Conservation (phyloP, 2,113 vertebrate species). For the Scortum barcoo region DNA sequence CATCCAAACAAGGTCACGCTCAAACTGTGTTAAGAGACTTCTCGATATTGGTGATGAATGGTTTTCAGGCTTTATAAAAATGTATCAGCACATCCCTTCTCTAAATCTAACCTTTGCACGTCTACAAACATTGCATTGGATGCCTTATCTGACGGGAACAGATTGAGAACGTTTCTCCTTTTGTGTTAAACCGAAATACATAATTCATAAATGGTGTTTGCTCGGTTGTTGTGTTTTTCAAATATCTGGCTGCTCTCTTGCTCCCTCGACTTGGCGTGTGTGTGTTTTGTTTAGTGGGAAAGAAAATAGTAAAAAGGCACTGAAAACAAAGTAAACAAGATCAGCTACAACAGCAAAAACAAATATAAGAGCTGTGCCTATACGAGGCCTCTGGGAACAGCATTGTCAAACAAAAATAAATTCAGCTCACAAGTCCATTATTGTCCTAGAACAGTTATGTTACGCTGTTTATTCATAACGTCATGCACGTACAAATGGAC, state of each 20-base stretch:
- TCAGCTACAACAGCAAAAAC: not conserved
- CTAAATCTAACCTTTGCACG: no score
- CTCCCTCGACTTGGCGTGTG: not conserved
- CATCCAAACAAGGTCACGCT: not conserved
- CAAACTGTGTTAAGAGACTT: not conserved
- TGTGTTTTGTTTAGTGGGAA: no score
- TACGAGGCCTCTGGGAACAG: not conserved
- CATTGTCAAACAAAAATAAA: not conserved
- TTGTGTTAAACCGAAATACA: not conserved
- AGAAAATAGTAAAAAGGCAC: not conserved
- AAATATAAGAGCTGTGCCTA: not conserved
- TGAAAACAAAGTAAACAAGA: not conserved
- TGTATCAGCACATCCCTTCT: no score
- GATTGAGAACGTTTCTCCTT: not conserved
- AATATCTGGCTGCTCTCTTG: not conserved
- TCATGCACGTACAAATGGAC: no score
- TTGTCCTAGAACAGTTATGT: no score
- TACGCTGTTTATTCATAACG: no score
- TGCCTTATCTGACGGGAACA: not conserved
- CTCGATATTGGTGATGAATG: not conserved
- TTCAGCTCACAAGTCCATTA: not conserved
- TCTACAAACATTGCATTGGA: not conserved
- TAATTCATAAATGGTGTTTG: not conserved
- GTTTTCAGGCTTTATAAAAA: not conserved
- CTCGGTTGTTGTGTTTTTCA: not conserved